Evolutionary conservation across 2,113 vertebrate species (phyloP).

Genomic region (Gopherus flavomarginatus): DNA sequence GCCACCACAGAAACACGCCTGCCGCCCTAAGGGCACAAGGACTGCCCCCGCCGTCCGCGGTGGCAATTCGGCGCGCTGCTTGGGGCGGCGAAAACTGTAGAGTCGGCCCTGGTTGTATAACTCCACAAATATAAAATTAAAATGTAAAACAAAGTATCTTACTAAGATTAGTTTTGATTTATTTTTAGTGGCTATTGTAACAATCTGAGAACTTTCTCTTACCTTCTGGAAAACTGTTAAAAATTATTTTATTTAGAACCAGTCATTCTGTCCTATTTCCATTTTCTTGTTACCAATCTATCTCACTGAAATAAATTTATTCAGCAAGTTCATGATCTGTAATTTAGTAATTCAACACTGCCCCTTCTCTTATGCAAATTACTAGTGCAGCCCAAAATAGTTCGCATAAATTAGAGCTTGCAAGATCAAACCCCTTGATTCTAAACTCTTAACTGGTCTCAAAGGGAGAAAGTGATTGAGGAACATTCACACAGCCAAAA

Average conservation of each 20-base stretch:
- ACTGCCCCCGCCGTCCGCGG: no score
- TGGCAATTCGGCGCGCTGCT: no score
- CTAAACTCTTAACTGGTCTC: not conserved
- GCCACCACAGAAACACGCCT: no score
- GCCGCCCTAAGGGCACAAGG: no score
- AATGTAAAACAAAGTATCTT: no score
- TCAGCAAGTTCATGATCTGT: not conserved
- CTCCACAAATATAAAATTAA: not conserved
- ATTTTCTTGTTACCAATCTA: not conserved
- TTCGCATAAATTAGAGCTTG: not conserved
- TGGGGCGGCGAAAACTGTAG: no score
- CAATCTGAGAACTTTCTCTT: not conserved
- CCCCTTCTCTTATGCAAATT: no score
- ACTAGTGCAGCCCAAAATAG: not conserved
- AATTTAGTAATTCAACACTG: not conserved
- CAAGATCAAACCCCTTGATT: not conserved
- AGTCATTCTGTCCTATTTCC: not conserved
- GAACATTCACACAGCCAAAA: not conserved
- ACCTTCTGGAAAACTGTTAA: not conserved
- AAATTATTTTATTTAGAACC: not conserved
- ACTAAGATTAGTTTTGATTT: no score
- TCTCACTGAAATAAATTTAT: not conserved
- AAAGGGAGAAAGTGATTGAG: not conserved
- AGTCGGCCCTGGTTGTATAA: not conserved
- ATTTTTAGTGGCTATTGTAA: not conserved